phyloP scores from a whole-genome alignment of 2,888 invertebrate species.

The Biston stratarius region DNA sequence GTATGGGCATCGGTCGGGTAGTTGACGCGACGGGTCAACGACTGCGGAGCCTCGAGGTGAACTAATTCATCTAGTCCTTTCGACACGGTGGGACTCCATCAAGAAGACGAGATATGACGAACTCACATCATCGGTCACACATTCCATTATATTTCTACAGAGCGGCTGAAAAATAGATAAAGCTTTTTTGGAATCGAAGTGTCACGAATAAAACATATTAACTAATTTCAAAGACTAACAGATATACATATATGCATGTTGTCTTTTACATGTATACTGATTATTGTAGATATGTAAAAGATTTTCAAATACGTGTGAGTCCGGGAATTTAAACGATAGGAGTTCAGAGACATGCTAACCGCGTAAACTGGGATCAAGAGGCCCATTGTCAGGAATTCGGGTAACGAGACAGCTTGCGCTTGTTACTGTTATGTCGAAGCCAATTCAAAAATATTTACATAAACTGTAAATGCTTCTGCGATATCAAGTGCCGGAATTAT shows the following conservation, averaged over 20 bases:
- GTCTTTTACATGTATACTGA: too few species aligned
- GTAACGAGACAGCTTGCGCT: conserved; percentile 59
- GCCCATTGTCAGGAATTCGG: conserved; percentile 72
- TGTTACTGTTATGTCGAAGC: background rate
- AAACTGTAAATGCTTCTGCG: background rate
- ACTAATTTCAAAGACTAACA: background rate
- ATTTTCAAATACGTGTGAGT: background rate
- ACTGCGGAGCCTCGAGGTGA: conserved; percentile 66
- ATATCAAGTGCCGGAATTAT: background rate
- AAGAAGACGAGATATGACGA: conserved; percentile 35
- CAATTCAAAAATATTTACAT: conserved; percentile 4
- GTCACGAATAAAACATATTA: background rate
- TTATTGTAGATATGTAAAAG: too few species aligned
- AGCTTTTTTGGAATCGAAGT: background rate
- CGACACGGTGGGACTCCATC: conserved; percentile 56
- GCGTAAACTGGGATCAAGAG: conserved; percentile 62
- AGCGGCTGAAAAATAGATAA: background rate
- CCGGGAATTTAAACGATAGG: conserved; percentile 26
- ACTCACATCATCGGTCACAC: conserved; percentile 44
- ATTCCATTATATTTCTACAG: conserved; percentile 25
- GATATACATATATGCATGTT: background rate
- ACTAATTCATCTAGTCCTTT: conserved; percentile 72
- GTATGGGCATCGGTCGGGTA: conserved; percentile 54
- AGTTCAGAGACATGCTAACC: conserved; percentile 66
- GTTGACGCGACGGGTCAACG: conserved; percentile 70